Evolutionary conservation across 1,140 invertebrate species (phyloP).

Genomic region (Odontomachus brunneus): DNA sequence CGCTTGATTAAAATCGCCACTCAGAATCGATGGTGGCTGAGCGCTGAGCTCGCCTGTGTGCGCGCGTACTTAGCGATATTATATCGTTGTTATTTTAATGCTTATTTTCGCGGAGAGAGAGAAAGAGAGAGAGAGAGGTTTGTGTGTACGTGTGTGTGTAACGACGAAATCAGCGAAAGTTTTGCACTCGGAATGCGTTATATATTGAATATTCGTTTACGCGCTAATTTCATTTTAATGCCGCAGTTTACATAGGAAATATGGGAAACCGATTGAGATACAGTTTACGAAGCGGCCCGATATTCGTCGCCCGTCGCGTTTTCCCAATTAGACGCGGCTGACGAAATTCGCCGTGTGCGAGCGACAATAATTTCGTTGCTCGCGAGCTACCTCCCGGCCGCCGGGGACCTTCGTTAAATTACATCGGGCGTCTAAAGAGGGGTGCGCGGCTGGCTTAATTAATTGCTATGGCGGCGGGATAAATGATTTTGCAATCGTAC

Average conservation of each 20-base stretch:
- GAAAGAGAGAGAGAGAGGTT: too few relatives aligned
- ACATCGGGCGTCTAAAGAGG: slow-evolving; percentile 45
- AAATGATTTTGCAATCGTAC: slow-evolving; percentile 43
- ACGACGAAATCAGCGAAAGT: slow-evolving; percentile 28
- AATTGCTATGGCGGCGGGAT: slow-evolving; percentile 40
- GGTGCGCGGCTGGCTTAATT: slow-evolving; percentile 34
- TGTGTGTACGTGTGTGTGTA: not conserved
- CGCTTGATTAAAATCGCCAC: not conserved
- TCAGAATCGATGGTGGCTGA: not conserved
- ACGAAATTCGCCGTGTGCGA: slow-evolving; percentile 58
- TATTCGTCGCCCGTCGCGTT: slow-evolving; percentile 42
- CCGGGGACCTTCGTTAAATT: slow-evolving; percentile 54
- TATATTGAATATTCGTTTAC: slow-evolving; percentile 31
- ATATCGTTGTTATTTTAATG: slow-evolving; percentile 21
- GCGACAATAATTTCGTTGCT: slow-evolving; percentile 59
- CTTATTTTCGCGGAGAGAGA: not conserved
- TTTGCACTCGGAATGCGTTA: not conserved
- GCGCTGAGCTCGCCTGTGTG: too few relatives aligned
- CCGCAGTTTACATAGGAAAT: slow-evolving; percentile 34
- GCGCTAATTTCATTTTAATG: slow-evolving; percentile 47
- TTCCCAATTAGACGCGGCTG: slow-evolving; percentile 55
- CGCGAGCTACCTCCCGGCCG: slow-evolving; percentile 41
- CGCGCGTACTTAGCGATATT: not conserved
- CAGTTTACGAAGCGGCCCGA: slow-evolving; percentile 35
- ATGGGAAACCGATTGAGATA: slow-evolving; percentile 53